Evolutionary conservation across 2,113 vertebrate genomes (phyloP), one percentile per base, ranked within the genome.

Genomic region (Dicentrarchus labrax): DNA sequence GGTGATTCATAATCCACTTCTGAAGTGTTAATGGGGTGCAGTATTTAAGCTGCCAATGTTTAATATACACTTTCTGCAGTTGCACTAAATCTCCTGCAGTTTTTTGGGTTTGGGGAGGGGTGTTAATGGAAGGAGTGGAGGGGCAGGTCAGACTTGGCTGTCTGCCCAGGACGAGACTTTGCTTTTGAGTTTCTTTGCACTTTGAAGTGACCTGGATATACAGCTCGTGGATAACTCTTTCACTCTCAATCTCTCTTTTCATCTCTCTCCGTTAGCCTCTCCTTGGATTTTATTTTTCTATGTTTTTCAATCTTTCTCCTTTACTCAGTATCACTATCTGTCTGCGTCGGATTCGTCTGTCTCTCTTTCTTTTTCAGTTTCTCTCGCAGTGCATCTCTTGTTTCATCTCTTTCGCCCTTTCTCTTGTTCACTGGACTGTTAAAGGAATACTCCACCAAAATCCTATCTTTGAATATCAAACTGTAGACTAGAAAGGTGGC

Each of bases 1-100:
- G 78, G 51, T 89, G 89, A 94, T 91, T 93, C 83, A 93, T 89
- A 90, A 88, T 92, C 81, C 86, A 80, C 87, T 88, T 80, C 68
- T 64, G 79, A 91, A 85, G 86, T 72, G 87, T 91, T 93, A 94
- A 93, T 89, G 83, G 73, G 80, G 57, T 84, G 86, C 80, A 72
- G 22, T 88, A 88, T 92, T 94, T 85, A 90, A 93, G 78, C 79
- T 91, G 90, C 81, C 80, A 84, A 24, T 84, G 84, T 93, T 91
- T 90, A 92, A 94, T 84, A 89, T 86, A 89, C 62, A 81, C 71
- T 89, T 86, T 65, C 82, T 89, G 75, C 82, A 84, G 85, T 71
- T 74, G 81, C 88, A 88, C 81, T 93, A 89, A 91, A 91, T 93
- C 89, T 93, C 45, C 67, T 51, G 62, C 45, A 60, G 57, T 16